Evolutionary conservation across 2,797 vertebrate species (phyloP).

Genomic region (Cirrhinus mrigala): DNA sequence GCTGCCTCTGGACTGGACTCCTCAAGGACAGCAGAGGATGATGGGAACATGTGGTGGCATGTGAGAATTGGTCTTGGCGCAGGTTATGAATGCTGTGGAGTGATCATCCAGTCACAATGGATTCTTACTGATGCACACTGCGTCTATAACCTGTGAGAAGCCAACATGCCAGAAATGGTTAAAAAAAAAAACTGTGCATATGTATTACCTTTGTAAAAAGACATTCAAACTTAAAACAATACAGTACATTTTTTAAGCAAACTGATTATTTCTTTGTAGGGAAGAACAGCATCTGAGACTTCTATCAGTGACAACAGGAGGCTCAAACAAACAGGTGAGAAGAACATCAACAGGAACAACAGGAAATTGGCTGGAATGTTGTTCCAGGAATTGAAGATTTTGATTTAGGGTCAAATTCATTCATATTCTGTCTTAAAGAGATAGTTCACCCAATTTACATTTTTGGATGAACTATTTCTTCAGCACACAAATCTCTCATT

Average conservation of each 20-base stretch:
- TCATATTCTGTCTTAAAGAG: neutral
- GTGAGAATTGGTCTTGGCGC: constrained; percentile 60
- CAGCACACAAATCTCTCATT: constrained; percentile 37
- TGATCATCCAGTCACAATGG: constrained; percentile 60
- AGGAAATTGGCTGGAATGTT: no score
- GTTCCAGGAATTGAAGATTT: neutral
- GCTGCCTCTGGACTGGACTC: constrained; percentile 36
- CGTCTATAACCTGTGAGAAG: constrained; percentile 65
- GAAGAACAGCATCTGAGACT: neutral
- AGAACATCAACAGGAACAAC: neutral
- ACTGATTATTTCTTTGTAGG: constrained; percentile 8
- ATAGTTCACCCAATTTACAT: neutral
- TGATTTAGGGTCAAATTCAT: neutral
- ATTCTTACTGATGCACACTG: constrained; percentile 66
- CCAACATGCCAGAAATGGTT: neutral
- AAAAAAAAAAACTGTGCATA: no score
- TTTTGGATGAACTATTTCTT: neutral
- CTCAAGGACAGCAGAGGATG: constrained; percentile 66
- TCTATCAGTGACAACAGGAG: neutral
- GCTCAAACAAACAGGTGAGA: constrained; percentile 23
- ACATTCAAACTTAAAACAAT: neutral
- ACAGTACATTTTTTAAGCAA: neutral
- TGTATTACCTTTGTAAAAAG: neutral
- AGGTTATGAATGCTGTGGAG: constrained; percentile 55
- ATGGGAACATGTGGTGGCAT: constrained; percentile 67